Evolutionary conservation across 2,888 invertebrate species (phyloP), one percentile per base, ranked within the genome.

Genomic region (Netelia virgata): DNA sequence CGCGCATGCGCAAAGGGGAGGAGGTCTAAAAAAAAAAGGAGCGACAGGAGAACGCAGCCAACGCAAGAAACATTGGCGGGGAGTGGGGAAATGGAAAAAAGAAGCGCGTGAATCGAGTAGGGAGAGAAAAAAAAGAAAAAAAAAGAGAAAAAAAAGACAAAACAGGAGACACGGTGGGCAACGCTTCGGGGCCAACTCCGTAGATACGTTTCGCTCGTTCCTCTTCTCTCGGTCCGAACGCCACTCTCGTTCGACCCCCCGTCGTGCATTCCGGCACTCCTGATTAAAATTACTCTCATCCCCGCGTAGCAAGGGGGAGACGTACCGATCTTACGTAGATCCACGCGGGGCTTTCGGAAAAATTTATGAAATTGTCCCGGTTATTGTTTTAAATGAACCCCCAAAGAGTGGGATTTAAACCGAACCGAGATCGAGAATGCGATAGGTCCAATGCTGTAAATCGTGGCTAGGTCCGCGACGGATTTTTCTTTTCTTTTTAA

Each of bases 361-460:
- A 92, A 92, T 92, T 92, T 92, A 92, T 92, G 90, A 91, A 92
- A 92, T 91, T 91, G 90, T 92, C 90, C 89, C 88, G 91, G 91
- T 92, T 92, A 92, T 92, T 92, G 92, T 92, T 92, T 91, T 90
- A 91, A 90, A 91, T 89, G 91, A 91, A 90, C 88, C 87, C 87
- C 61, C 36, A 36, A 36, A 36, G 36, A 36, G 36, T 16, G 47
- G 87, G 90, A 88, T 89, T 88, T 36, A 36, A 36, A 89, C 88
- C 88, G 88, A 88, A 88, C 20, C 10, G 89, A 92, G 92, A 92
- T 92, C 90, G 90, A 83, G 87, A 82, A 77, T 87, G 9, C 89
- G 92, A 92, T 92, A 92, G 91, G 74, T 70, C 59, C 83, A 86
- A 86, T 83, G 87, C 88, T 89, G 90, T 91, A 90, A 91, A 92